phyloP scores from a whole-genome alignment of 1,140 invertebrate species.

The Megalopta genalis region DNA sequence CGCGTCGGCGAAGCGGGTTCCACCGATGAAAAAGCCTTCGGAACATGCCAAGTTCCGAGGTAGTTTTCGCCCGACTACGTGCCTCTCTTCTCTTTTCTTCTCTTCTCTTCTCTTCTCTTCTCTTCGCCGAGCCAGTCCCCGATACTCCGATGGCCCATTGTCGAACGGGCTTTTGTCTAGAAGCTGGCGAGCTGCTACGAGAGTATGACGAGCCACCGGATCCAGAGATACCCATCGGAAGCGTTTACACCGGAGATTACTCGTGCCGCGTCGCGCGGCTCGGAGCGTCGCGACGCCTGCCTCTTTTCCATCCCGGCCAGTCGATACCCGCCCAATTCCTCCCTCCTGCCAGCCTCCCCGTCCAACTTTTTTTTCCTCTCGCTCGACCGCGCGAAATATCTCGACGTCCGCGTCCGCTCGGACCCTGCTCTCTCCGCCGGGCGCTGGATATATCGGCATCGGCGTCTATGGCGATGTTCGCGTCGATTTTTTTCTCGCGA shows the following conservation, averaged over 20 bases:
- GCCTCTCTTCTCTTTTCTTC: not conserved
- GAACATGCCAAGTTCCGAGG: conserved; percentile 11
- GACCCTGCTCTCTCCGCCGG: too few species aligned
- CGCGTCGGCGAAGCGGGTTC: not conserved
- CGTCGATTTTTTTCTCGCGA: too few species aligned
- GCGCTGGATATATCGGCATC: too few species aligned
- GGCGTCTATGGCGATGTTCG: too few species aligned
- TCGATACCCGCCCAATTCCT: not conserved
- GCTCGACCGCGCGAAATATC: conserved; percentile 5
- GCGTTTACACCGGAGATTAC: conserved; percentile 63
- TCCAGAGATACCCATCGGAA: conserved; percentile 60
- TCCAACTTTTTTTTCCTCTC: not conserved
- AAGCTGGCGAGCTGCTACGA: conserved; percentile 47
- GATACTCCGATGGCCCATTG: conserved; percentile 63
- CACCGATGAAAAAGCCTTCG: not conserved
- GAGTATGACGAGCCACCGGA: conserved; percentile 57
- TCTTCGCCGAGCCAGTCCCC: conserved; percentile 32
- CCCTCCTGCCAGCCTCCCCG: too few species aligned
- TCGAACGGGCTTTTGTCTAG: conserved; percentile 63
- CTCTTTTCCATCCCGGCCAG: conserved; percentile 41
- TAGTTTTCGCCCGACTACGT: conserved; percentile 16
- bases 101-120: too few species aligned
- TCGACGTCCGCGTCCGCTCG: not conserved
- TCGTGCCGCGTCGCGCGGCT: conserved; percentile 26
- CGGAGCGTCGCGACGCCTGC: conserved; percentile 5